Conservation (phyloP, 2,888 invertebrate genomes). For the Zootermopsis nevadensis region DNA sequence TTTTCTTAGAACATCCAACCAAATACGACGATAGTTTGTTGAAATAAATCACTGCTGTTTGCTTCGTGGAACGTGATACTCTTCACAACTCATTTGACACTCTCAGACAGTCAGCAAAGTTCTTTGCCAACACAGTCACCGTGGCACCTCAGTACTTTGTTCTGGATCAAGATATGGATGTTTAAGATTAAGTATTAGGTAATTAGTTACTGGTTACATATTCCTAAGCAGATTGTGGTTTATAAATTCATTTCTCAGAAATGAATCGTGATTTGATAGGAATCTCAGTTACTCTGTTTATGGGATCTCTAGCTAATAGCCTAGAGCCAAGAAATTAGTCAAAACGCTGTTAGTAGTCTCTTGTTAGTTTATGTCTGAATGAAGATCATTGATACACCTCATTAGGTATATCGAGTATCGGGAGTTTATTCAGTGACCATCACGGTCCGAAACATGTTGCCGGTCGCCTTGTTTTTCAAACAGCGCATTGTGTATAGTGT, state of each 20-base stretch:
- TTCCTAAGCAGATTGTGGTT: background rate
- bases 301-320: background rate
- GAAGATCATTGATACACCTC: background rate
- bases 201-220: background rate
- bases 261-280: conserved; percentile 18
- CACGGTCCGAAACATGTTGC: background rate
- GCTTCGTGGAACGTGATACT: no score
- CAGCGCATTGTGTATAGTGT: background rate
- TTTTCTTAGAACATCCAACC: no score
- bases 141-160: background rate
- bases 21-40: no score
- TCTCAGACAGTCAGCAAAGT: background rate
- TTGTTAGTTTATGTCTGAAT: background rate
- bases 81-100: no score
- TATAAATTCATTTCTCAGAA: conserved; percentile 16
- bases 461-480: background rate
- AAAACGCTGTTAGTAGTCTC: background rate
- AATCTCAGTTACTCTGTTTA: background rate
- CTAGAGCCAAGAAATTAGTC: background rate
- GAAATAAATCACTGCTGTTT: no score
- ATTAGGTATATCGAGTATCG: background rate
- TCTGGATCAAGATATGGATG: background rate
- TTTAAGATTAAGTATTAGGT: background rate
- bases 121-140: no score
- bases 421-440: conserved; percentile 16